Base-by-base conservation (phyloP, 2,888 invertebrate species). In the Rapana venosa region DNA sequence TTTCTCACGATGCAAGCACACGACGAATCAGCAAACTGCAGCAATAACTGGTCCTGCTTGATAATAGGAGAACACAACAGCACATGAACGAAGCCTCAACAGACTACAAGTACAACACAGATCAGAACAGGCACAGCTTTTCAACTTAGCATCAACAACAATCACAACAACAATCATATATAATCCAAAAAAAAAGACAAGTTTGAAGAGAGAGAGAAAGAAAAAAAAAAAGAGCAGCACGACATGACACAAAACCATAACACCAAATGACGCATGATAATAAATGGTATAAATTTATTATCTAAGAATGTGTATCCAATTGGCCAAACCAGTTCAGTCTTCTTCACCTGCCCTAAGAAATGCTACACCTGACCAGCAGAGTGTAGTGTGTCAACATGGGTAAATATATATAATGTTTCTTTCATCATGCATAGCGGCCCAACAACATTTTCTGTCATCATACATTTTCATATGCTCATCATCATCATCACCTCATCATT, bases 311-410 rank as follows among this genome's bases (percentile, higher is more conserved):
- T 32, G 26, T 22, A 83, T 36, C 22, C 36, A 83, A 30, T 47
- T 36, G 81, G 36, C 36, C 22, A 47, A 83, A 47, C 81, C 36
- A 83, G 36, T 83, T 11, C 26, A 83, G 26, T 22, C 22, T 22
- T 36, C 36, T n/a, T 22, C 30, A 30, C 47, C 81, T 83, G 81
- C 81, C 81, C 47, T 47, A 83, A 1, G 1, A 26, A 36, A 47
- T 1, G 22, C 81, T 47, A 83, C 86, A 86, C 66, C 86, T 66
- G 86, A 66, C 86, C 86, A 86, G 86, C 86, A 86, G 86, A 66
- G 13, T 86, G 86, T 61, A 86, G 81, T 47, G 5, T 83, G 81
- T 83, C 35, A 83, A 83, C 81, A 83, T 83, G 81, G 47, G 47
- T 47, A 47, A 47, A 47, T 47, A 47, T 47, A 47, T 47, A 47